Conservation (phyloP, 2,888 invertebrate genomes). For the Lordiphosa andalusiaca region DNA sequence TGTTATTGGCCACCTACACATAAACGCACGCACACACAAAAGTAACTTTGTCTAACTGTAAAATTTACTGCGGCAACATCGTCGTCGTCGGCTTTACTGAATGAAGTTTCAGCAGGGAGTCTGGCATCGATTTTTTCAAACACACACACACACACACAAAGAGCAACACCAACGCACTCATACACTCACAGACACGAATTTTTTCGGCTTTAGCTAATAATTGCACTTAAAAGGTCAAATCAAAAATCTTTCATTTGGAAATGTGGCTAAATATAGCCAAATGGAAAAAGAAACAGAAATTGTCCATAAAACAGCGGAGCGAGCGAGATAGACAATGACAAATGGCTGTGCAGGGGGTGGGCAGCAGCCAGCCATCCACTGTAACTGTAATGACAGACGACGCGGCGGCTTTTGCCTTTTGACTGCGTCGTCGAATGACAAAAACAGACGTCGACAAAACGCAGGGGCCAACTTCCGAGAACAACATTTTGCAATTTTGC, state of each 20-base stretch:
- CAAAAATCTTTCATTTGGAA: conserved; percentile 58
- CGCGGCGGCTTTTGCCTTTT: conserved; percentile 54
- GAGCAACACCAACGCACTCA: conserved; percentile 21
- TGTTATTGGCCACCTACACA: conserved; percentile 47
- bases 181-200: conserved; percentile 24
- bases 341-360: conserved; percentile 5
- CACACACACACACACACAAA: conserved; percentile 33
- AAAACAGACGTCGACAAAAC: conserved; percentile 46
- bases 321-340: conserved; percentile 37
- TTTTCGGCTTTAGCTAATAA: conserved; percentile 40
- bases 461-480: conserved; percentile 39
- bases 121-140: conserved; percentile 73
- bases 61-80: conserved; percentile 54
- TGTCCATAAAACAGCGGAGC: conserved; percentile 3
- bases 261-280: conserved; percentile 64
- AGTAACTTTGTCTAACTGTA: conserved; percentile 67
- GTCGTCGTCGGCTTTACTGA: conserved; percentile 58
- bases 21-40: conserved; percentile 7
- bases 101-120: conserved; percentile 71
- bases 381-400: conserved; percentile 52
- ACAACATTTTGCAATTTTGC: conserved; percentile 54
- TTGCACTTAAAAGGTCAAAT: conserved; percentile 67
- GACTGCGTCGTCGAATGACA: conserved; percentile 38
- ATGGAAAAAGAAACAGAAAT: conserved; percentile 19
- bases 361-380: conserved; percentile 21